phyloP scores from a whole-genome alignment of 2,797 vertebrate species.

The Aplochiton taeniatus region DNA sequence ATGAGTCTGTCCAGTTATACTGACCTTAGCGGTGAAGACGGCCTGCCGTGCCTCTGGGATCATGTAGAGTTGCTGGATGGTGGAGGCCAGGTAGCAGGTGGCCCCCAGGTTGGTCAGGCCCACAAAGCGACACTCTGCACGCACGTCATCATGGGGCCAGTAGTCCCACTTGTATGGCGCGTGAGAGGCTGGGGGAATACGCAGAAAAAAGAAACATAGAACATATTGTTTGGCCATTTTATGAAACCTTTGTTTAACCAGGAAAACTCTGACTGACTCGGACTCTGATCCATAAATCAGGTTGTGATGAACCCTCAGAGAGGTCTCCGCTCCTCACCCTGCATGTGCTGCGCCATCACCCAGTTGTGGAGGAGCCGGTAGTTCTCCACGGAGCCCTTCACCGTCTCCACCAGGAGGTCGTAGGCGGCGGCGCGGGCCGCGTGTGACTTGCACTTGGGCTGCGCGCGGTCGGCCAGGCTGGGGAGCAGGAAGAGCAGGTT shows the following conservation, averaged over 20 bases:
- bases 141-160: constrained; percentile 97
- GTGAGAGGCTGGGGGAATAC: constrained; percentile 81
- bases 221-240: too few species aligned
- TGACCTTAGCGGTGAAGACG: constrained; percentile 95
- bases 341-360: constrained; percentile 99
- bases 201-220: neutral
- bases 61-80: constrained; percentile 99
- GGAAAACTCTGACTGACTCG: too few species aligned
- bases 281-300: neutral
- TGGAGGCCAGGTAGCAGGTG: constrained; percentile 97
- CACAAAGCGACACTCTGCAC: constrained; percentile 95
- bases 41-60: constrained; percentile 97
- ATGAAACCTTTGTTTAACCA: too few species aligned
- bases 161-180: constrained; percentile 99
- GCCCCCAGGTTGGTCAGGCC: constrained; percentile 96
- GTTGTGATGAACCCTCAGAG: too few species aligned
- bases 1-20: constrained; percentile 2
- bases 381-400: constrained; percentile 96
- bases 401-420: constrained; percentile 95
- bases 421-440: constrained; percentile 96
- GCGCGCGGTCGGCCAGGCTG: constrained; percentile 92
- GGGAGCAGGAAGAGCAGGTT: constrained; percentile 96
- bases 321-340: constrained; percentile 78
- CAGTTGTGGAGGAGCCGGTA: constrained; percentile 98
- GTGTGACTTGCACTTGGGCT: constrained; percentile 97